Base-by-base conservation (phyloP, 2,797 vertebrate genomes). In the Sebastes steindachneri region DNA sequence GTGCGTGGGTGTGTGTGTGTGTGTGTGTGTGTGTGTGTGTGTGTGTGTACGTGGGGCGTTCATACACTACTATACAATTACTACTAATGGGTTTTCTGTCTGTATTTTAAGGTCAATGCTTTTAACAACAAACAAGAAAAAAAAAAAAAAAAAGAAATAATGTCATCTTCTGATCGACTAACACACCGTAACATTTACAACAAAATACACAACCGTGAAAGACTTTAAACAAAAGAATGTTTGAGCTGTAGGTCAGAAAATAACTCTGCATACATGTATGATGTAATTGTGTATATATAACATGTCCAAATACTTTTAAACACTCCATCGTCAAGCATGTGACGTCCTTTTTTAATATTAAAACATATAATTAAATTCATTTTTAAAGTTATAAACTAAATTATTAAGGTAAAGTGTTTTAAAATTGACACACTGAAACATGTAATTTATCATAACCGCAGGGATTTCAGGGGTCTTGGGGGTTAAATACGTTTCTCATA, bases 81-180 rank as follows among this genome's bases (percentile, higher is more conserved):
- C n/a, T 53, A 55, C 25, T 33, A 23, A 11, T 37, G 4, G 8
- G 25, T 62, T 76, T 33, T 72, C 17, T 19, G 12, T 68, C 23
- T n/a, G 21, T 41, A 78, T 35, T 59, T 66, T 45, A 54, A 69
- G 64, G 71, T 70, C 76, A 53, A 10, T 1, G 66, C 58, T 70
- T 62, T 76, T 48, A 77, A 58, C 23, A 70, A 68, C 23, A 73
- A 79, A 68, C 15, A 68, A 31, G 26, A 29, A 64, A 45, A 45
- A 45, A 41, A 14, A 37, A 14, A 37, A 1, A 57, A 48, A 12
- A 12, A 51, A 58, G 15, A 57, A 41, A 11, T 37, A 6, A 77
- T 63, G 35, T 37, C n/a, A 57, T 76, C 51, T 19, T 77, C 58
- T 60, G n/a, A 28, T 23, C 9, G 35, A 62, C 45, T 35, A 31